These are phyloP conservation scores for Pseudopipra pipra DNA, from an alignment of 2,113 vertebrate species.

Conservation along the genomic window DNA sequence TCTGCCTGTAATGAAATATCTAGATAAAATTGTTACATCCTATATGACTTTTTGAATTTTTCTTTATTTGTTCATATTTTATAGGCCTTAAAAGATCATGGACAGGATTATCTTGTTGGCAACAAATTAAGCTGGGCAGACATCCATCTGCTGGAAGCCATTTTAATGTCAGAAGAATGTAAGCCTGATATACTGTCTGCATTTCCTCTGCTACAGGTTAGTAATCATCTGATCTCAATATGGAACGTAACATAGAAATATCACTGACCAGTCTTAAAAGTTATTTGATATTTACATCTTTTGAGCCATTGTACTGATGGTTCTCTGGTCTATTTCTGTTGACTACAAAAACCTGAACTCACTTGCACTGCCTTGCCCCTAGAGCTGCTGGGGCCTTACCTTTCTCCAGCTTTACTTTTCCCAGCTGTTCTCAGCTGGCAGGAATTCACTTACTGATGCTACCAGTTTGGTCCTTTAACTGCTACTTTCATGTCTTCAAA, in stretches of 20 bases:
- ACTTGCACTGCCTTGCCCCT: background rate
- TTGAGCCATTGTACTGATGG: background rate
- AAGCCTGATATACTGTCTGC: constrained; percentile 71
- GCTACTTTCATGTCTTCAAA: background rate
- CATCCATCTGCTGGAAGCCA: constrained; percentile 83
- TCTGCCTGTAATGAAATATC: background rate
- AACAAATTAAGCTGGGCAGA: constrained; percentile 85
- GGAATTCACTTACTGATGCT: background rate
- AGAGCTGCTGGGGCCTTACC: background rate
- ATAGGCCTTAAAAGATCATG: constrained; percentile 76
- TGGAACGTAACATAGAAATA: background rate
- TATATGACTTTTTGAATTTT: background rate
- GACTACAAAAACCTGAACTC: background rate
- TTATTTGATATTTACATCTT: background rate
- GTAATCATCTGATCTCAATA: background rate
- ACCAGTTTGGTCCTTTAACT: background rate
- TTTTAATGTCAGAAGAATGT: constrained; percentile 85
- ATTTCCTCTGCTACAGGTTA: constrained; percentile 74
- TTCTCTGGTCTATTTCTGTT: background rate
- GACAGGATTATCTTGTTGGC: constrained; percentile 84
- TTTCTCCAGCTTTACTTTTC: background rate
- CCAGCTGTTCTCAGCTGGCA: background rate
- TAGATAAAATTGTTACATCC: background rate
- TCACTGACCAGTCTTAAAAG: background rate
- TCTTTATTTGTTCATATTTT: background rate